Percentiles rank a stretch among this genome's conserved stretches.
Evolutionary conservation across 2,888 invertebrate species (phyloP).

Genomic region (Acleris laterana): DNA sequence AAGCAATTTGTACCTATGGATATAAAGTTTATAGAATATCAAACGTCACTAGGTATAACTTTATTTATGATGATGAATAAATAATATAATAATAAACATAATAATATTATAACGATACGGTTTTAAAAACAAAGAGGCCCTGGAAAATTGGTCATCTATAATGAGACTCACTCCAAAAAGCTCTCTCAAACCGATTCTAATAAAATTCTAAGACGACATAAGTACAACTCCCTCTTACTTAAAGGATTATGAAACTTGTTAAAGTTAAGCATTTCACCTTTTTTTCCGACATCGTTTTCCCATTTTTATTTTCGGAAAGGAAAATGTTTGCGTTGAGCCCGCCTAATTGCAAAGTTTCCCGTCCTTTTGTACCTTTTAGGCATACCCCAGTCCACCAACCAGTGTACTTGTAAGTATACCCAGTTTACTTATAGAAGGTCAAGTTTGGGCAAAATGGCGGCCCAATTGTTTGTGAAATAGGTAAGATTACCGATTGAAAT

Average conservation of each 20-base stretch:
- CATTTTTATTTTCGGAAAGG: constrained; percentile 15
- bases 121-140: too few relatives aligned
- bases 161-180: not conserved
- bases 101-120: too few relatives aligned
- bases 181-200: not conserved
- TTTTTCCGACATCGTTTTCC: constrained; percentile 15
- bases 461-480: constrained; percentile 10
- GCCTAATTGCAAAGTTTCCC: constrained; percentile 22
- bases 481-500: not conserved
- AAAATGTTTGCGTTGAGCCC: constrained; percentile 17
- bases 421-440: constrained; percentile 1
- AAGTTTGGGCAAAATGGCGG: constrained; percentile 1
- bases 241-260: constrained; percentile 19
- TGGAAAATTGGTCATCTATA: too few relatives aligned
- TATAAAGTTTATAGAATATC: too few relatives aligned
- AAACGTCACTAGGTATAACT: too few relatives aligned
- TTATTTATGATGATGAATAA: too few relatives aligned
- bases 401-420: not conserved
- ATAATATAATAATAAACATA: too few relatives aligned
- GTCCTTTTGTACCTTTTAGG: constrained; percentile 12
- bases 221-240: constrained; percentile 14
- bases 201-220: constrained; percentile 3
- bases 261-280: constrained; percentile 2
- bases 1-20: too few relatives aligned
- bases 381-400: not conserved